These are phyloP conservation scores for Sitta carolinensis DNA, from an alignment of 2,797 vertebrate species.

Conservation along the genomic window DNA sequence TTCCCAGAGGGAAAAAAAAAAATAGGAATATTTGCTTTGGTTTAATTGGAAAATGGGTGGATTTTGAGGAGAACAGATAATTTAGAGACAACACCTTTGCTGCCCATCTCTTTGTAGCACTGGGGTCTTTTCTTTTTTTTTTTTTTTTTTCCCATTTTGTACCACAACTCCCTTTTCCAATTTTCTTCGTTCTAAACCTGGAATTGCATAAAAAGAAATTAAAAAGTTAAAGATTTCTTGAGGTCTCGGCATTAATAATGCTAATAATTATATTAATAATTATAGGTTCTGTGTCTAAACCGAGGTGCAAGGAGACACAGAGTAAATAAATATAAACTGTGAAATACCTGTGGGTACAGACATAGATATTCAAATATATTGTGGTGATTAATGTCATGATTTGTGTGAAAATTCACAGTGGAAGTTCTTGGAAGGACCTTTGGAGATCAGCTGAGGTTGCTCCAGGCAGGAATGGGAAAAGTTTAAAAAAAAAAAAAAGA, in stretches of 20 bases:
- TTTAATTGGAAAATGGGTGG: not conserved
- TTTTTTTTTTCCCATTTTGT: not conserved
- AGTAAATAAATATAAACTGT: no score
- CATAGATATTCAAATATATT: fast-evolving
- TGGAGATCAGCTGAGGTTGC: not conserved
- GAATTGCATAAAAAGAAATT: not conserved
- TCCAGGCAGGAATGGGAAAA: not conserved
- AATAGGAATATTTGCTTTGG: not conserved
- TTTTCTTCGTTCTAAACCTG: not conserved
- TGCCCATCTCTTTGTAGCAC: not conserved
- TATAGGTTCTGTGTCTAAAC: not conserved
- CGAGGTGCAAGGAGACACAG: not conserved
- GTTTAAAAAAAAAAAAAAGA: no score
- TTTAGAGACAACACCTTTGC: not conserved
- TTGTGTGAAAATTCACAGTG: not conserved
- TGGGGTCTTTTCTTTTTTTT: not conserved
- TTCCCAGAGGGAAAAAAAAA: not conserved
- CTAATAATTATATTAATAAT: not conserved
- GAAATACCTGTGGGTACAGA: fast-evolving
- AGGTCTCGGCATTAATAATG: not conserved
- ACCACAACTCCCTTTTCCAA: not conserved
- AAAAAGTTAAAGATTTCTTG: not conserved
- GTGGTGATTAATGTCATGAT: fast-evolving
- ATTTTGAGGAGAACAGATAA: not conserved
- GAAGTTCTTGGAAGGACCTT: not conserved